Evolutionary conservation across 30 jellyfish, hydroid and myxozoan genomes (phyloP).

Genomic region (Mastigias papua): DNA sequence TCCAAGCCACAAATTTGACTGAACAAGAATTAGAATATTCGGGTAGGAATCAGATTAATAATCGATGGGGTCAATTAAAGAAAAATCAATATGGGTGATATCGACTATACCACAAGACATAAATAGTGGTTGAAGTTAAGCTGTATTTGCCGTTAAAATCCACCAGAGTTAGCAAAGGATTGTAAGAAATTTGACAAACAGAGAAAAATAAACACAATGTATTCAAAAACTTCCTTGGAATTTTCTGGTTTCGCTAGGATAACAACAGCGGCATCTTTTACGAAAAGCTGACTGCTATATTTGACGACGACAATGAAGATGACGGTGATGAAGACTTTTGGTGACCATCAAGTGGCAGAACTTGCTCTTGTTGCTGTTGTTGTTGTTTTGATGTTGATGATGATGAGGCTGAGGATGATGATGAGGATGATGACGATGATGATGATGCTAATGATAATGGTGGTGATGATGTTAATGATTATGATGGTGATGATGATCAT

Average conservation of each 20-base stretch:
- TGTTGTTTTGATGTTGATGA: background rate
- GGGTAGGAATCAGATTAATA: background rate
- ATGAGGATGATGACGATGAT: background rate
- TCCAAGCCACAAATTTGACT: background rate
- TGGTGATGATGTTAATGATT: background rate
- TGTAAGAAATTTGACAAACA: background rate
- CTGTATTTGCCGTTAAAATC: background rate
- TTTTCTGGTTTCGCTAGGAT: too few relatives aligned
- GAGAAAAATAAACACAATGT: too few relatives aligned
- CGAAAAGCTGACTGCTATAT: background rate
- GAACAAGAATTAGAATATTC: background rate
- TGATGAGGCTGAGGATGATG: background rate
- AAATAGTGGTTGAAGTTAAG: background rate
- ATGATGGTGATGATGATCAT: background rate
- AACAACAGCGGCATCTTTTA: too few relatives aligned
- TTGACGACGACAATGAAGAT: background rate
- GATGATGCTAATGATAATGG: background rate
- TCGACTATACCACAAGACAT: background rate
- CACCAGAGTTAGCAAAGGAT: background rate
- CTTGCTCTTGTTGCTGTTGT: background rate
- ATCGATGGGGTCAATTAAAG: background rate
- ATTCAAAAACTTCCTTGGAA: too few relatives aligned
- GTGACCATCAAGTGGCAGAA: background rate
- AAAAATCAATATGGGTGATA: background rate
- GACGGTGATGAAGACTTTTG: background rate